These are phyloP conservation scores for Poecilia wingei DNA, from an alignment of 2,797 vertebrate species.

Conservation along the genomic window DNA sequence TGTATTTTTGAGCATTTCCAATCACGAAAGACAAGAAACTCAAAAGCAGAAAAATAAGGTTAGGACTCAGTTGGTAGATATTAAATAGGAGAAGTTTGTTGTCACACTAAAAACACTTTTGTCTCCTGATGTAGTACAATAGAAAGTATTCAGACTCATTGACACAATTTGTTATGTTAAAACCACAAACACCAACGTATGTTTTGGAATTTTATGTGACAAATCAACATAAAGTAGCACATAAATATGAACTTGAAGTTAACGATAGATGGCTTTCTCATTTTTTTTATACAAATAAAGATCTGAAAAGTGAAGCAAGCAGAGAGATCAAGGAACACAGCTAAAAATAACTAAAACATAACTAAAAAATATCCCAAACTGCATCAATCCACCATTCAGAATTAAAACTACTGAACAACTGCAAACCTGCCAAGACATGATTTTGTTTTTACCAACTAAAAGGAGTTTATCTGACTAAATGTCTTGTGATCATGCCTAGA, in stretches of 20 bases:
- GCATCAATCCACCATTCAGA: not conserved
- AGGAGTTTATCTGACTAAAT: not conserved
- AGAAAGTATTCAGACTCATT: not conserved
- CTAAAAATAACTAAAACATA: constrained; percentile 1
- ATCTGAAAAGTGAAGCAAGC: not conserved
- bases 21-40: not conserved
- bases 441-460: not conserved
- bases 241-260: not conserved
- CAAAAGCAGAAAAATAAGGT: not conserved
- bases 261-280: not conserved
- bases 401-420: not conserved
- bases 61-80: not conserved
- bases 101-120: not conserved
- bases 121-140: not conserved
- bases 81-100: not conserved
- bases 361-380: not conserved
- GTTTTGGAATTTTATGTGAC: not conserved
- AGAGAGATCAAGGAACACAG: not conserved
- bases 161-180: not conserved
- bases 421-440: not conserved
- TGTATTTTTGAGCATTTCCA: not conserved
- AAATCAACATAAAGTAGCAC: not conserved
- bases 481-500: not conserved
- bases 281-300: not conserved
- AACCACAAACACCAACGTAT: not conserved